Evolutionary conservation across 2,888 invertebrate genomes (phyloP), one percentile per base, ranked within the genome.

Genomic region (Volucella inanis): DNA sequence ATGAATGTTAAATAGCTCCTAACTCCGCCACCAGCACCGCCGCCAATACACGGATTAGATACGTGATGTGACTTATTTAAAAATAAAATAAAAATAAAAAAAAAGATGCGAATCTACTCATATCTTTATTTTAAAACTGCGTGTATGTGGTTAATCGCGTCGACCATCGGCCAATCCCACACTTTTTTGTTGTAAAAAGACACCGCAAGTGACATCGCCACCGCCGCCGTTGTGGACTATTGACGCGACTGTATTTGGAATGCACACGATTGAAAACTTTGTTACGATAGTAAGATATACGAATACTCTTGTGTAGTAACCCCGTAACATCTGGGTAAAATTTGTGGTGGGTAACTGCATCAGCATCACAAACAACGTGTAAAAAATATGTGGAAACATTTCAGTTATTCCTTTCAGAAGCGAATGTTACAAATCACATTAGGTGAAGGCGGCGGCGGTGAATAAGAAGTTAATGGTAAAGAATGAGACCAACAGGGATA

Each of bases 231-330:
- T 57, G 64, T 9, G 49, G 71, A 68, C 74, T 55, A 59, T 78
- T 55, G 62, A 61, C 65, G 71, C 67, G 31, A 55, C 62, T 78
- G 78, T 62, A 68, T 62, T 59, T 45, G 83, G 79, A 79, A 79
- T 79, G 83, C 74, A 79, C 83, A 79, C 78, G 83, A 83, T 64
- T 83, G 62, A 55, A 74, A 79, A 74, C 65, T 79, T 79, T 83
- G 74, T 70, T 79, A 47, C 57, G 70, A 64, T 64, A 79, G 68
- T 68, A 62, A 71, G 57, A 57, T 22, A 55, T 41, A 80, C 43
- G 64, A 74, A 78, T 74, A 68, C 78, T 68, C 72, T 54, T 52
- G 52, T 77, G 71, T 47, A 54, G 52, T 31, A 31, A n/a, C n/a
- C n/a, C n/a, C n/a, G 31, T 3, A 31, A 31, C 65, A 71, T 76